Evolutionary conservation across 1,140 invertebrate genomes (phyloP), one percentile per base, ranked within the genome.

Genomic region (Camponotus vicinus): DNA sequence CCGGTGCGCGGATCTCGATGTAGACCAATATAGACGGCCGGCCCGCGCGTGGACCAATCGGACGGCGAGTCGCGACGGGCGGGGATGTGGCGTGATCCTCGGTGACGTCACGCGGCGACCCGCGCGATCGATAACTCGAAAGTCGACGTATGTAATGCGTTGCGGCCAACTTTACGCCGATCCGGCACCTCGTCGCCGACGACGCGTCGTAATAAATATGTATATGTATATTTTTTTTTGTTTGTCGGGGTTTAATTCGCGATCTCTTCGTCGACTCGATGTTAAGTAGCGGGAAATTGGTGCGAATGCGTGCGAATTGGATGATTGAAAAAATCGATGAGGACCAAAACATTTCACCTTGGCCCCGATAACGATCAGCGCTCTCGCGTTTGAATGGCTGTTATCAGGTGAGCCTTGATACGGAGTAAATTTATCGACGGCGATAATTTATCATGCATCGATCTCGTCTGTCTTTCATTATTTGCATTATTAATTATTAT

Each of bases 21-120:
- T 86, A 87, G 86, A 89, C 75, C 55, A 73, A 87, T 85, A 88
- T 86, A 87, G 86, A 89, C 75, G 73, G 87, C 86, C 73, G 78
- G 66, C 77, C 73, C 80, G 77, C 86, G 89, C 88, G 90, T 91
- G 90, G 91, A 92, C 94, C 94, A 94, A 95, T 95, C 70, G 78
- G 42, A 79, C 45, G n/a, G 9, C 77, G 55, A 21, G 55, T 40
- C 77, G 78, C 57, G 40, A 79, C 89, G 91, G 93, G 93, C 91
- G 93, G 94, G 92, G 93, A 94, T 92, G 92, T 95, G 94, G 94
- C 94, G 94, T 94, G 94, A 94, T 95, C 93, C 92, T 89, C 66
- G 90, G 83, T 94, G 93, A 94, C 94, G 94, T 94, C 93, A 94
- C 90, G 8, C 37, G 55, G 21, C 67, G 32, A 32, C 59, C 55